Evolutionary conservation across 2,888 invertebrate species (phyloP).

Genomic region (Apantesis nais): DNA sequence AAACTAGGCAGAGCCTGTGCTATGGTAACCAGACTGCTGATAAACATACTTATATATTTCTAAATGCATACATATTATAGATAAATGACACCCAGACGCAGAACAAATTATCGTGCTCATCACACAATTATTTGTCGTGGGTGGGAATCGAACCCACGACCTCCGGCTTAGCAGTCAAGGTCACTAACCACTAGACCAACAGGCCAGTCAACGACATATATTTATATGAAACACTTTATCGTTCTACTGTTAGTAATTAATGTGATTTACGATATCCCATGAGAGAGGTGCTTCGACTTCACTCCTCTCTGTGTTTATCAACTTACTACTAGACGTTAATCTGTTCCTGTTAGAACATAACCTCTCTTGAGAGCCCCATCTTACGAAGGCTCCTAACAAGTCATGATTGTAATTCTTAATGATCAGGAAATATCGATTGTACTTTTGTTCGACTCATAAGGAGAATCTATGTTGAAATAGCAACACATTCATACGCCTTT

Average conservation of each 20-base stretch:
- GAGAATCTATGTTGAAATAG: slow-evolving; percentile 5
- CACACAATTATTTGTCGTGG: too few relatives aligned
- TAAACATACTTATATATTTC: too few relatives aligned
- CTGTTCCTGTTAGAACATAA: slow-evolving; percentile 9
- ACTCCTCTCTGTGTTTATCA: slow-evolving; percentile 4
- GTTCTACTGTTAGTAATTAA: not conserved
- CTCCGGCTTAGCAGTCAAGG: too few relatives aligned
- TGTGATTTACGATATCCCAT: slow-evolving; percentile 13
- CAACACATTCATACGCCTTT: slow-evolving; percentile 3
- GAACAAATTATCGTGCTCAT: too few relatives aligned
- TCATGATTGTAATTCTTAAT: slow-evolving; percentile 4
- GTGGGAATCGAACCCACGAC: too few relatives aligned
- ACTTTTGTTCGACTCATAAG: not conserved
- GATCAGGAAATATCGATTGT: slow-evolving; percentile 2
- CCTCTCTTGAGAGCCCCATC: not conserved
- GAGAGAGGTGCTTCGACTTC: slow-evolving; percentile 1
- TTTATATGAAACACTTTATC: not conserved
- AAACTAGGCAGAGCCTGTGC: too few relatives aligned
- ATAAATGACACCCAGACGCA: too few relatives aligned
- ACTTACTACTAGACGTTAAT: slow-evolving; percentile 14
- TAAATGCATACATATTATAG: too few relatives aligned
- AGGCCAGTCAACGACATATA: too few relatives aligned
- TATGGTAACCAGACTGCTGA: too few relatives aligned
- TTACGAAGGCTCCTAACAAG: slow-evolving; percentile 6
- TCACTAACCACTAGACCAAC: too few relatives aligned